Conservation (phyloP, 2,888 invertebrate genomes). For the Fissipunctia ypsillon region DNA sequence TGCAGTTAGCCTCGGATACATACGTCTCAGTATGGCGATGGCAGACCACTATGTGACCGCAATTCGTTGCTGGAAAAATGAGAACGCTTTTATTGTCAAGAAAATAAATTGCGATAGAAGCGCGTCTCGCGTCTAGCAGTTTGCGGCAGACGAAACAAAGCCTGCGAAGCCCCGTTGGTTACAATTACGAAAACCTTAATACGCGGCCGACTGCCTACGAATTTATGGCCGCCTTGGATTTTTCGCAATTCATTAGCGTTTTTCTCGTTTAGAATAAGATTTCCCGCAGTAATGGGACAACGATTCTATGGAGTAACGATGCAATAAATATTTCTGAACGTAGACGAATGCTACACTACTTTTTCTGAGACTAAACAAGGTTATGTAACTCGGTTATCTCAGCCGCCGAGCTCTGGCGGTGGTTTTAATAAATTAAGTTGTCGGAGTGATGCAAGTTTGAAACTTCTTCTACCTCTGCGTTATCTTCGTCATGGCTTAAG, state of each 20-base stretch:
- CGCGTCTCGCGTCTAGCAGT: slow-evolving; percentile 56
- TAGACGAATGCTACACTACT: slow-evolving; percentile 42
- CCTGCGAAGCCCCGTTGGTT: slow-evolving; percentile 66
- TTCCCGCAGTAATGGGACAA: slow-evolving; percentile 56
- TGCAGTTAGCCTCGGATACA: slow-evolving; percentile 81
- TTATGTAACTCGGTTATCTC: slow-evolving; percentile 54
- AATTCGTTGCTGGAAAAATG: slow-evolving; percentile 80
- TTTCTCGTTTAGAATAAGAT: slow-evolving; percentile 62
- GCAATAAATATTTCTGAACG: slow-evolving; percentile 60
- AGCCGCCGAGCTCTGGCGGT: slow-evolving; percentile 45
- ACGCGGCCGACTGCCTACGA: slow-evolving; percentile 71
- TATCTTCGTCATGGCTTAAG: slow-evolving; percentile 48
- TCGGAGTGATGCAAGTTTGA: slow-evolving; percentile 55
- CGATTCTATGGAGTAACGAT: slow-evolving; percentile 56
- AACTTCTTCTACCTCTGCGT: slow-evolving; percentile 54
- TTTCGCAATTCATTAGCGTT: slow-evolving; percentile 63
- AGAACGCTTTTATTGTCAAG: slow-evolving; percentile 78
- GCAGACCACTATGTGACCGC: slow-evolving; percentile 79
- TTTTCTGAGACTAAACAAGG: slow-evolving; percentile 50
- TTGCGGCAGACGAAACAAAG: slow-evolving; percentile 70
- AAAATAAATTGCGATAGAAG: slow-evolving; percentile 74
- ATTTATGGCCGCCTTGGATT: slow-evolving; percentile 76
- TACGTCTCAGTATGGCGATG: slow-evolving; percentile 65
- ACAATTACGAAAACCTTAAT: slow-evolving; percentile 79
- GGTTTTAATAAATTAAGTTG: slow-evolving; percentile 63